Percentiles rank a stretch among this genome's conserved stretches.
Conservation (phyloP, 2,113 vertebrate species). For the Neolamprologus longior region DNA sequence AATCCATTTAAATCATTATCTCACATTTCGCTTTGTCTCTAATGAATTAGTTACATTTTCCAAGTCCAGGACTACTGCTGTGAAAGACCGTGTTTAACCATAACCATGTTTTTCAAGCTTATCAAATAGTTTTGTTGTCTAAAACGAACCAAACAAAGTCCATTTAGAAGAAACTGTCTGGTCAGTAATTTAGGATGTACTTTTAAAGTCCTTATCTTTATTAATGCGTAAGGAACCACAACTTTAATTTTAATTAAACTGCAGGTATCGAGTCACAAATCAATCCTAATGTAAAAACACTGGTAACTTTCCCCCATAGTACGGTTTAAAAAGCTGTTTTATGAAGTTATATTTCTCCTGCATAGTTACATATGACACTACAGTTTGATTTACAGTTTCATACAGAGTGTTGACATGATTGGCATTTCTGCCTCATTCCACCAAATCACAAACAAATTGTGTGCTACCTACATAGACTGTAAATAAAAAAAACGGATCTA, state of each 20-base stretch:
- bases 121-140: not conserved
- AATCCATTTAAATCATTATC: constrained; percentile 11
- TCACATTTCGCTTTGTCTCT: not conserved
- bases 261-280: not conserved
- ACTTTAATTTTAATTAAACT: not conserved
- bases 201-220: not conserved
- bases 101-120: not conserved
- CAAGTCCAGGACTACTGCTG: not conserved
- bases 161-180: not conserved
- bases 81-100: not conserved
- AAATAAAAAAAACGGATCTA: not conserved
- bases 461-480: not conserved
- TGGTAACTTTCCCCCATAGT: not conserved
- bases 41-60: not conserved
- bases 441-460: not conserved
- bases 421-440: not conserved
- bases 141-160: not conserved
- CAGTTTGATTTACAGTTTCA: not conserved
- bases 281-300: not conserved
- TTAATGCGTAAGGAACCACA: not conserved
- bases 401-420: not conserved
- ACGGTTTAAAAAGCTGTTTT: not conserved
- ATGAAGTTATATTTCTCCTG: not conserved
- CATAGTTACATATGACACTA: not conserved
- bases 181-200: not conserved